A percentile compares a stretch with the other conserved stretches of the same genome.
These are phyloP conservation scores for Batillaria attramentaria DNA, from an alignment of 1,140 invertebrate genomes.

Conservation along the genomic window DNA sequence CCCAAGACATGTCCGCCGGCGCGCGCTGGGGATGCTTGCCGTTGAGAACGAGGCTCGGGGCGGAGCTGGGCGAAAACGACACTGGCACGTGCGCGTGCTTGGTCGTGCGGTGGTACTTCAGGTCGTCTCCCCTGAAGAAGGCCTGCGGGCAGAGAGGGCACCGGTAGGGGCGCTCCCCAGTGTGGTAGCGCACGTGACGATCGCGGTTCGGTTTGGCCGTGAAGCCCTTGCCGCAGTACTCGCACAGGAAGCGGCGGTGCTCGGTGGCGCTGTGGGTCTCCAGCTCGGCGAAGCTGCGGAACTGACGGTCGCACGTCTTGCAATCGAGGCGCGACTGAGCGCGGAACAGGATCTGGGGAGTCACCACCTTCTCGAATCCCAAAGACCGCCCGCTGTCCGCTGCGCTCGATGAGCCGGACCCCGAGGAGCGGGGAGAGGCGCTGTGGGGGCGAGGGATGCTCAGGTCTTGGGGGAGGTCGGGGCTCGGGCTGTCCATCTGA, in stretches of 20 bases:
- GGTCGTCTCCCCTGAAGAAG: conserved; percentile 64
- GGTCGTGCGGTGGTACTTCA: conserved; percentile 68
- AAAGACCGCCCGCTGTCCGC: conserved; percentile 37
- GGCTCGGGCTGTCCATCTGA: conserved; percentile 13
- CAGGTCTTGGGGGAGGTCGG: conserved; percentile 20
- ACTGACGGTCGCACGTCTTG: conserved; percentile 46
- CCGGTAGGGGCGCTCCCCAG: conserved; percentile 65
- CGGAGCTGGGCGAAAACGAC: no score
- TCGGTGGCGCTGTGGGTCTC: conserved; percentile 54
- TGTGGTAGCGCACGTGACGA: conserved; percentile 66
- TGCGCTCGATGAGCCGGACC: background rate
- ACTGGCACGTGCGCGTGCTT: conserved; percentile 56
- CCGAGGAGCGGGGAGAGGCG: background rate
- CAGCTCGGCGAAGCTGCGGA: conserved; percentile 52
- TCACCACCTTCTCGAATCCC: conserved; percentile 55
- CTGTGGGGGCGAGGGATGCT: conserved; percentile 9
- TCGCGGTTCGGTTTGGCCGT: conserved; percentile 66
- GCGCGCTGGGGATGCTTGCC: no score
- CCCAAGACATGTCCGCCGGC: no score
- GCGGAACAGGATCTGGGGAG: conserved; percentile 52
- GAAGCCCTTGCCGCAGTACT: conserved; percentile 65
- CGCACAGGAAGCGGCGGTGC: conserved; percentile 61
- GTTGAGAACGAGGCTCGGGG: no score
- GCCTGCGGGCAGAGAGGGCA: conserved; percentile 61
- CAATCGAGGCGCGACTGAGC: conserved; percentile 39